A percentile compares a stretch with the other conserved stretches of the same genome.
Evolutionary conservation across 2,113 vertebrate species (phyloP).

Genomic region (Ptychochromis oligacanthus): DNA sequence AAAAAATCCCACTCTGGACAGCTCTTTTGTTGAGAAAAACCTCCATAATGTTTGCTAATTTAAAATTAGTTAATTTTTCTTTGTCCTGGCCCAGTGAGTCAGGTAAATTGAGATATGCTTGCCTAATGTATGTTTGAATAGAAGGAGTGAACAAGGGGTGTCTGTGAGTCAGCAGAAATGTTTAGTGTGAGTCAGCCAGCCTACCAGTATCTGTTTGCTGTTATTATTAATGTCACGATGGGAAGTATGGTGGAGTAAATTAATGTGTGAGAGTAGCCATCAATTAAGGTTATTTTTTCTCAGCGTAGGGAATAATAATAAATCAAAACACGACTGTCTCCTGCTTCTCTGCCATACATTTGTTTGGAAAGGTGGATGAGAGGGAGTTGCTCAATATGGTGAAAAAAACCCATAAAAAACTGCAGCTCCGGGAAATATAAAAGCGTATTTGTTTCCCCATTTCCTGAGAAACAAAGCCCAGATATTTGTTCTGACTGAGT

Average conservation of each 20-base stretch:
- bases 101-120: constrained; percentile 37
- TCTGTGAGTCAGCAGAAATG: constrained; percentile 64
- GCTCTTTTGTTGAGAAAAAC: neutral
- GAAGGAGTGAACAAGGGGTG: constrained; percentile 1
- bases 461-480: constrained; percentile 17
- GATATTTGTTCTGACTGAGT: constrained; percentile 61
- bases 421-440: constrained; percentile 20
- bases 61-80: constrained; percentile 8
- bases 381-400: constrained; percentile 29
- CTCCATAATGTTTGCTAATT: constrained; percentile 4
- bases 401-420: constrained; percentile 28
- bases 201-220: constrained; percentile 40
- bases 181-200: constrained; percentile 47
- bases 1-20: neutral
- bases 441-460: neutral
- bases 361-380: constrained; percentile 20
- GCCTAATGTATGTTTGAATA: constrained; percentile 26
- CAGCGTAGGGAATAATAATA: constrained; percentile 22
- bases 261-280: constrained; percentile 35
- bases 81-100: neutral
- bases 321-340: constrained; percentile 43
- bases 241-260: constrained; percentile 46
- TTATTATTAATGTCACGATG: constrained; percentile 45
- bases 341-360: constrained; percentile 23
- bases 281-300: constrained; percentile 43